phyloP scores from a whole-genome alignment of 1,140 invertebrate genomes.

The Augochlora pura region DNA sequence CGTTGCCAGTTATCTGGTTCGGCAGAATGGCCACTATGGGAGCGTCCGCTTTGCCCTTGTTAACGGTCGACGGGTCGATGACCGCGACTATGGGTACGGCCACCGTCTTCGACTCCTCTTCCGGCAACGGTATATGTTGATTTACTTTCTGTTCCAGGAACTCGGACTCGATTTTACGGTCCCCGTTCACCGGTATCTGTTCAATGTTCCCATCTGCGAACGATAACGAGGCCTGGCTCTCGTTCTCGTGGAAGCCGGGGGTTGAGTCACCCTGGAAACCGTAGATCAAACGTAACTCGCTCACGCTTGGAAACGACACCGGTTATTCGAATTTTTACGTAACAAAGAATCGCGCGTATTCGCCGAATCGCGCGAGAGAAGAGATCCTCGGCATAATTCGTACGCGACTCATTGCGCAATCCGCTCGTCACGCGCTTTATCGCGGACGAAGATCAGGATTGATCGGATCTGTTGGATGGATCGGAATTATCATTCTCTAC shows the following conservation, averaged over 20 bases:
- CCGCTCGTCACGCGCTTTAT: no score
- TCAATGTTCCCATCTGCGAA: no score
- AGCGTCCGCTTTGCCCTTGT: slow-evolving; percentile 32
- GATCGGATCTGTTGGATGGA: slow-evolving; percentile 15
- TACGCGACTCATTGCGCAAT: background rate
- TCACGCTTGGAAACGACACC: no score
- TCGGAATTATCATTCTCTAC: slow-evolving; percentile 29
- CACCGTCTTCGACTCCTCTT: slow-evolving; percentile 15
- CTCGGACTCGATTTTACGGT: slow-evolving; percentile 1
- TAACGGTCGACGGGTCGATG: slow-evolving; percentile 35
- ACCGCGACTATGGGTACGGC: slow-evolving; percentile 52
- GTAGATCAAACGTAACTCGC: background rate
- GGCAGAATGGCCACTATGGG: slow-evolving; percentile 45
- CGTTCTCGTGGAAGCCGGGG: slow-evolving; percentile 3
- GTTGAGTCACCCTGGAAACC: background rate
- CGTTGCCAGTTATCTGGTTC: background rate
- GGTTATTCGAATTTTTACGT: no score
- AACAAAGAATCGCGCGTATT: no score
- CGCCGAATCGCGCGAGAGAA: no score
- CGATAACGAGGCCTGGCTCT: background rate
- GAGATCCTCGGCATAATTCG: no score
- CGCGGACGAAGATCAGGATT: background rate
- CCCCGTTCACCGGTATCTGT: background rate
- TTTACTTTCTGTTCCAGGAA: slow-evolving; percentile 8
- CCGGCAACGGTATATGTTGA: background rate